Percentiles rank a stretch among this genome's conserved stretches.
Conservation (phyloP, 2,113 vertebrate species). For the Scytalopus superciliaris region DNA sequence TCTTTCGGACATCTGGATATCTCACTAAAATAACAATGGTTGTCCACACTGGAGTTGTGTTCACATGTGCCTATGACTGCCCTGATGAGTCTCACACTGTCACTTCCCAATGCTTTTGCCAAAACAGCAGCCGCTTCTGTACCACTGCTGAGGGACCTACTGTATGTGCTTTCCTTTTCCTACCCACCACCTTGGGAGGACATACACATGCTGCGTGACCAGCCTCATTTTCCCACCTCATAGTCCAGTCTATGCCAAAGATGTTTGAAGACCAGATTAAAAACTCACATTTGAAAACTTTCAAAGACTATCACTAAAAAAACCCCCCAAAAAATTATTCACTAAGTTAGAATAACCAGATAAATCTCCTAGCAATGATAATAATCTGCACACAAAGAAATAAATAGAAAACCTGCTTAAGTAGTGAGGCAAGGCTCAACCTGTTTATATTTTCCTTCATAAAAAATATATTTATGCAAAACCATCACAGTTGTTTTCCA, state of each 20-base stretch:
- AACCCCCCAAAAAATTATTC: not conserved
- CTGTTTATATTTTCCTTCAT: not conserved
- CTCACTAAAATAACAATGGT: not conserved
- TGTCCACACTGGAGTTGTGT: not conserved
- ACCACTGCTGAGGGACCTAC: not conserved
- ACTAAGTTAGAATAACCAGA: not conserved
- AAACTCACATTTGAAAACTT: not conserved
- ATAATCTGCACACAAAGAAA: not conserved
- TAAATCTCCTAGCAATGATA: not conserved
- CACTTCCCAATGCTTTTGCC: not conserved
- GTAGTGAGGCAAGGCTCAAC: not conserved
- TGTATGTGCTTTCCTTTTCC: not conserved
- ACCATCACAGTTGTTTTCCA: not conserved
- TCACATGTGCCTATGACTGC: accelerated
- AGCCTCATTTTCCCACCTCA: not conserved
- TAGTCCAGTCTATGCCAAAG: not conserved
- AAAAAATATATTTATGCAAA: not conserved
- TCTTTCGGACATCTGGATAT: not conserved
- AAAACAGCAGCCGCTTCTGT: not conserved
- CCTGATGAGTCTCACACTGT: not conserved
- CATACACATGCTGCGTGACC: accelerated
- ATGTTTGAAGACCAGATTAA: not conserved
- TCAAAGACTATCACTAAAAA: not conserved
- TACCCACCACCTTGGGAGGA: not conserved
- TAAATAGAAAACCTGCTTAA: not conserved